phyloP scores from a whole-genome alignment of 2,888 invertebrate species.

The Alentia gelatinosa region DNA sequence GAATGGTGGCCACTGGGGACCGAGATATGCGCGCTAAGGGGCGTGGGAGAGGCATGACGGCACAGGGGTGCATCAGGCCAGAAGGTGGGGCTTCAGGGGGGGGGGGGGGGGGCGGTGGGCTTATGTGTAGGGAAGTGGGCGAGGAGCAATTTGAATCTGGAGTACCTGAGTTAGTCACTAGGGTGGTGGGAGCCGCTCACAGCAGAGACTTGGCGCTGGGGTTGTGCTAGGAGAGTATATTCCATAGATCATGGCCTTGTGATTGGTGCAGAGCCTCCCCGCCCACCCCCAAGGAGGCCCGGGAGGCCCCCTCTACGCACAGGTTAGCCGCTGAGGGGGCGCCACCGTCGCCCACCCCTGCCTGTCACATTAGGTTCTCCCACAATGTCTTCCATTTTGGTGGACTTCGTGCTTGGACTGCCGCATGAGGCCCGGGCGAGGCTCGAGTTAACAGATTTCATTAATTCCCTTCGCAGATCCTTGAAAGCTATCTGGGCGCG shows the following conservation, averaged over 20 bases:
- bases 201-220: background rate
- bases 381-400: constrained; percentile 31
- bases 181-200: background rate
- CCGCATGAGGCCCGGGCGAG: background rate
- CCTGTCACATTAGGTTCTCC: background rate
- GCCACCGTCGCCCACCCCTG: background rate
- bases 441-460: constrained; percentile 12
- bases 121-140: background rate
- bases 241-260: background rate
- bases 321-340: background rate
- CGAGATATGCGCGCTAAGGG: background rate
- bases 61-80: background rate
- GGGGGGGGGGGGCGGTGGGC: background rate
- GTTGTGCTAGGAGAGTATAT: background rate
- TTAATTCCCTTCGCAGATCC: background rate
- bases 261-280: background rate
- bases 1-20: background rate
- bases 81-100: background rate
- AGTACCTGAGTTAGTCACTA: background rate
- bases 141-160: background rate
- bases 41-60: background rate
- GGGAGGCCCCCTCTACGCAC: background rate
- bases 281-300: background rate
- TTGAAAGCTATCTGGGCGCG: background rate
- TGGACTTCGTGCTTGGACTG: background rate